Evolutionary conservation across 2,113 vertebrate species (phyloP).

Genomic region (Sceloporus undulatus): DNA sequence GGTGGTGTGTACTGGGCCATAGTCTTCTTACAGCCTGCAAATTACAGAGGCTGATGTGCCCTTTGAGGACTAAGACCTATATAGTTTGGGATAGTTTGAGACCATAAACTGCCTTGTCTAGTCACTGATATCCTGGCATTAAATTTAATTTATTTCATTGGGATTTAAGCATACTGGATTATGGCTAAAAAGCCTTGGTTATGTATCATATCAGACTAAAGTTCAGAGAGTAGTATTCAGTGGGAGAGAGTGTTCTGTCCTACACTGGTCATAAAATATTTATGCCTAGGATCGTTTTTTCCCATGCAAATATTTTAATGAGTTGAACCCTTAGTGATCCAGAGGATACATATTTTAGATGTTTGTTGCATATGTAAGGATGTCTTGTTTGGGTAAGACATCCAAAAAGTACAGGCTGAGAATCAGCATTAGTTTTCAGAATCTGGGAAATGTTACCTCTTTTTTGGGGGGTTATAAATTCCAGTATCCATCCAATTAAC

Average conservation of each 20-base stretch:
- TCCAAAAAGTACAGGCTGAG: conserved; percentile 23
- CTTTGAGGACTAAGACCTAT: no score
- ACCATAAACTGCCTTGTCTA: background rate
- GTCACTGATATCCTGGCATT: background rate
- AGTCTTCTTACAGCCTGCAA: no score
- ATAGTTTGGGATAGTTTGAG: background rate
- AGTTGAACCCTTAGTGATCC: conserved; percentile 63
- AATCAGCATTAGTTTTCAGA: no score
- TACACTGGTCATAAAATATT: conserved; percentile 9
- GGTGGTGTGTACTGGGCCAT: no score
- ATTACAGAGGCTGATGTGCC: no score
- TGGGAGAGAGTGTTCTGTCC: conserved; percentile 53
- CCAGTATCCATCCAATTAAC: no score
- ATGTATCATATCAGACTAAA: conserved; percentile 16
- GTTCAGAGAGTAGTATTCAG: conserved; percentile 23
- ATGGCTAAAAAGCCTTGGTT: background rate
- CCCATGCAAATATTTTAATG: conserved; percentile 63
- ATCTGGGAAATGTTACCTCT: background rate
- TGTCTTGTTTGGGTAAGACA: conserved; percentile 29
- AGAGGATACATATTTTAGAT: conserved; percentile 65
- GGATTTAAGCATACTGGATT: background rate
- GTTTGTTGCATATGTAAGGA: conserved; percentile 58
- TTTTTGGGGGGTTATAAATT: background rate
- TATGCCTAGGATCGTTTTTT: conserved; percentile 40
- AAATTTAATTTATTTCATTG: background rate